A percentile compares a stretch with the other conserved stretches of the same genome.
Conservation (phyloP, 2,797 vertebrate genomes). For the Lepidocolaptes lacrymiger region DNA sequence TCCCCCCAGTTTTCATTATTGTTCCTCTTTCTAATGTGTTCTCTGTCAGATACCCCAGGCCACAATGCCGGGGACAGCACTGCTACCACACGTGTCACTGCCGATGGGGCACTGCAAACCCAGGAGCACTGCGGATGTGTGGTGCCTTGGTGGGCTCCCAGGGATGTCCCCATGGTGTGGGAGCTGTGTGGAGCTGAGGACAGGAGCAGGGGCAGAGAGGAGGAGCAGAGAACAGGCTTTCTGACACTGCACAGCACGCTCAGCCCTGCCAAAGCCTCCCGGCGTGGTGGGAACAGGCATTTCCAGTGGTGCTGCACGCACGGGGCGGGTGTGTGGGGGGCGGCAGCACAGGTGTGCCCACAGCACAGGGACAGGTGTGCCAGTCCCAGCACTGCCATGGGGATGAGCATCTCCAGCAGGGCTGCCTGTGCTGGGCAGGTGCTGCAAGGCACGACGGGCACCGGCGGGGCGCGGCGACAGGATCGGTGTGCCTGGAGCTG, state of each 20-base stretch:
- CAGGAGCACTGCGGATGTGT: background rate
- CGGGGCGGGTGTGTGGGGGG: background rate
- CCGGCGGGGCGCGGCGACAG: fast-evolving
- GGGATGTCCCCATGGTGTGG: background rate
- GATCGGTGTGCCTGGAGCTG: background rate
- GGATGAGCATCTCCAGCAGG: fast-evolving
- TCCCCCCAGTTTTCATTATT: background rate
- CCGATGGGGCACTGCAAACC: no score
- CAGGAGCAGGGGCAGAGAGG: background rate
- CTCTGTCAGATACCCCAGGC: background rate
- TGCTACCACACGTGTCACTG: no score
- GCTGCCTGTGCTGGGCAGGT: fast-evolving
- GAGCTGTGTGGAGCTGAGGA: background rate
- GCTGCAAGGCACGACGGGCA: background rate
- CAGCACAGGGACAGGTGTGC: background rate
- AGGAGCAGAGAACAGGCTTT: background rate
- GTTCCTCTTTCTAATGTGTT: background rate
- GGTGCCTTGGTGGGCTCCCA: background rate
- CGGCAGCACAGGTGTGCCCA: background rate
- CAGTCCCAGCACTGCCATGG: background rate
- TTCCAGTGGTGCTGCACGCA: fast-evolving
- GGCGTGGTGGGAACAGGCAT: background rate
- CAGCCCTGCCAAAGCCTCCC: background rate
- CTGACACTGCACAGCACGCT: background rate
- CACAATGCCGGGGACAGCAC: no score